A percentile compares a stretch with the other conserved stretches of the same genome.
These are phyloP conservation scores for Chelidonichthys spinosus DNA, from an alignment of 2,797 vertebrate genomes.

Conservation along the genomic window DNA sequence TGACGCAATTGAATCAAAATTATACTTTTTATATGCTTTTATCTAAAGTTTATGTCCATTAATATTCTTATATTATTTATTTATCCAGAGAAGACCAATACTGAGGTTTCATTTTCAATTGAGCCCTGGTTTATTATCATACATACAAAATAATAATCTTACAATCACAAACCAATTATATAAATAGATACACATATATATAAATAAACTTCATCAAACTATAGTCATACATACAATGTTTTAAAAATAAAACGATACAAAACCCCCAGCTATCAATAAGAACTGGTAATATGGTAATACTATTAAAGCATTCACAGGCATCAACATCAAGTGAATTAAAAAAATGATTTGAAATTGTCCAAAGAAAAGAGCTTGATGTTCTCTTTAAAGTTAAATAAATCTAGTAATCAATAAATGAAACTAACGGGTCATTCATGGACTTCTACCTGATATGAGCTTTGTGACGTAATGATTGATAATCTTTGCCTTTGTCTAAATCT, in stretches of 20 bases:
- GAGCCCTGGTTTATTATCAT: too few species aligned
- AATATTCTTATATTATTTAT: neutral
- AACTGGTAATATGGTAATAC: too few species aligned
- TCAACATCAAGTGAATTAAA: neutral
- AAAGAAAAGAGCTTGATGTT: neutral
- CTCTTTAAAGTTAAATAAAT: too few species aligned
- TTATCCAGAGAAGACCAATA: neutral
- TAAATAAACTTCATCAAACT: too few species aligned
- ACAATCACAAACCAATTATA: too few species aligned
- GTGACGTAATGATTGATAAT: too few species aligned
- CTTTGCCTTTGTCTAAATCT: too few species aligned
- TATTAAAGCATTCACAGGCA: too few species aligned
- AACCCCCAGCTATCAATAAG: neutral
- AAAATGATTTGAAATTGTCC: fast-evolving
- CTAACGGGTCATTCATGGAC: neutral
- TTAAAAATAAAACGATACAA: neutral
- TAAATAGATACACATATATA: too few species aligned
- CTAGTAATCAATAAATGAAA: neutral
- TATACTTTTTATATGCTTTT: neutral
- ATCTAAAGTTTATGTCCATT: neutral
- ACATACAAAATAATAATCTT: too few species aligned
- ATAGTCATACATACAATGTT: neutral
- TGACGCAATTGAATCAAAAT: neutral
- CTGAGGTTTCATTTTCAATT: too few species aligned
- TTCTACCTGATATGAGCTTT: too few species aligned